phyloP scores from a whole-genome alignment of 2,888 invertebrate species.

The Mellilla xanthometata region DNA sequence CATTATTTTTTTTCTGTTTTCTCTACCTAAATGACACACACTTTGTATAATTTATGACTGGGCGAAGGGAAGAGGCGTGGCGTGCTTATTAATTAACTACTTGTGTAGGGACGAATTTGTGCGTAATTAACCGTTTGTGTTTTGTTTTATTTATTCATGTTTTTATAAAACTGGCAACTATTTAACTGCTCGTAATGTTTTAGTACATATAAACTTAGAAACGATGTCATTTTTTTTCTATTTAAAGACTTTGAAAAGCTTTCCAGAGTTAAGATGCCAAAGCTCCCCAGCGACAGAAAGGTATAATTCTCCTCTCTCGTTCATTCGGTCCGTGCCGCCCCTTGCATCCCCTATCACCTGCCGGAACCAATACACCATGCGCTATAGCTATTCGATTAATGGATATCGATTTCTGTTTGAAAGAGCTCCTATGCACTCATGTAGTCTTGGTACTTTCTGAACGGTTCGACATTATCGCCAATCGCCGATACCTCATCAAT shows the following conservation, averaged over 20 bases:
- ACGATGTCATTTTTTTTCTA: too few species aligned
- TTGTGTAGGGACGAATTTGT: neutral
- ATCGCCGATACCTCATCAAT: slow-evolving; percentile 79
- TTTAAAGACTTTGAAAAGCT: neutral
- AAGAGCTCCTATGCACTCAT: slow-evolving; percentile 58
- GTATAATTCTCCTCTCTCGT: slow-evolving; percentile 55
- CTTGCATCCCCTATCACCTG: slow-evolving; percentile 64
- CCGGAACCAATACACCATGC: slow-evolving; percentile 61
- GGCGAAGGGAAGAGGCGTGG: slow-evolving; percentile 11
- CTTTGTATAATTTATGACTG: slow-evolving; percentile 18
- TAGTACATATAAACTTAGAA: too few species aligned
- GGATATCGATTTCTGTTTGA: slow-evolving; percentile 80
- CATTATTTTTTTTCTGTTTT: slow-evolving; percentile 54
- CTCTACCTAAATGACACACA: slow-evolving; percentile 12
- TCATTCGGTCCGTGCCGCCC: slow-evolving; percentile 41
- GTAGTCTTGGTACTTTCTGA: slow-evolving; percentile 80
- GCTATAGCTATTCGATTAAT: slow-evolving; percentile 69
- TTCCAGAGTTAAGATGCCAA: neutral
- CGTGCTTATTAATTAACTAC: neutral
- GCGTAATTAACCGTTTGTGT: neutral
- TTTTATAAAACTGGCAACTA: too few species aligned
- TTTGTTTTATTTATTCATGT: neutral
- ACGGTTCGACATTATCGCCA: slow-evolving; percentile 81
- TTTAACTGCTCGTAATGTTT: too few species aligned
- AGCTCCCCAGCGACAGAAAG: slow-evolving; percentile 26